Conservation (phyloP, 2,113 vertebrate species). For the Pterocles burchelli region DNA sequence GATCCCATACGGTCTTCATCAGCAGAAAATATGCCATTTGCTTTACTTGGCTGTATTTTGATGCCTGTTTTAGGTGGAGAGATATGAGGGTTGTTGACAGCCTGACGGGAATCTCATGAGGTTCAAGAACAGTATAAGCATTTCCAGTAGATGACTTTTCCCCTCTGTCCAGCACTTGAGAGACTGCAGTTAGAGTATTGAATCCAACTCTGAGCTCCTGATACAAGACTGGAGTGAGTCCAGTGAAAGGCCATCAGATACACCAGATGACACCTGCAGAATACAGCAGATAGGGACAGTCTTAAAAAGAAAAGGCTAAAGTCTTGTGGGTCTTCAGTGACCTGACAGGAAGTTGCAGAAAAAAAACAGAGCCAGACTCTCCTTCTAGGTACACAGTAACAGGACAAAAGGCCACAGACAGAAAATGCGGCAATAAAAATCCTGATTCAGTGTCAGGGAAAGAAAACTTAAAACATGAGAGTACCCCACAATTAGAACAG, state of each 20-base stretch:
- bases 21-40: slow-evolving; percentile 32
- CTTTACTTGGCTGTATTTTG: slow-evolving; percentile 37
- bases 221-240: neutral
- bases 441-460: neutral
- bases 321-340: neutral
- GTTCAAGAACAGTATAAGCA: neutral
- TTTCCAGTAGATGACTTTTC: neutral
- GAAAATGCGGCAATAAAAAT: neutral
- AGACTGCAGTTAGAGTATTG: neutral
- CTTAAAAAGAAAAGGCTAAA: neutral
- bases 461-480: neutral
- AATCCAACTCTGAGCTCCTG: neutral
- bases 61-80: slow-evolving; percentile 10
- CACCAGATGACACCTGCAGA: neutral
- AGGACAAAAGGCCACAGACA: neutral
- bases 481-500: neutral
- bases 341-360: neutral
- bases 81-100: slow-evolving; percentile 31
- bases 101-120: neutral
- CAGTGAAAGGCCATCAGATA: neutral
- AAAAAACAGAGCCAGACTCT: neutral
- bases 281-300: neutral
- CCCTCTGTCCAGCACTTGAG: neutral
- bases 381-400: neutral
- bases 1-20: slow-evolving; percentile 33